Conservation (phyloP, 2,113 vertebrate genomes). For the Aythya baeri region DNA sequence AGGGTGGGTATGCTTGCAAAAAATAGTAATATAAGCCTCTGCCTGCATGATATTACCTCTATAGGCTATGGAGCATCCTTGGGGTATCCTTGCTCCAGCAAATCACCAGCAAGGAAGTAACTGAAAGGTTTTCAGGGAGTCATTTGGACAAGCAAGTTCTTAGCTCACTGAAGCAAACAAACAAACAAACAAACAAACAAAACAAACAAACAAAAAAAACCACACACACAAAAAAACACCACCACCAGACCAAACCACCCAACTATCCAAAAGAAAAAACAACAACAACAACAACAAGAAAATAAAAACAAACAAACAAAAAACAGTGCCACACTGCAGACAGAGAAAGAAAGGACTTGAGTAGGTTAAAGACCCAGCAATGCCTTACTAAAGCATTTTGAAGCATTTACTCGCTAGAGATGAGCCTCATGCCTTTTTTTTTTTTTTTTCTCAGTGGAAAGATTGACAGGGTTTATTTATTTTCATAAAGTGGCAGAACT, state of each 20-base stretch:
- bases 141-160: not conserved
- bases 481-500: not conserved
- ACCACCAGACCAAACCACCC: not conserved
- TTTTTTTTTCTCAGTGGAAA: not conserved
- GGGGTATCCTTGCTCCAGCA: not conserved
- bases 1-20: not conserved
- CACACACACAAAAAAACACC: not conserved
- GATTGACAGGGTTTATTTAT: not conserved
- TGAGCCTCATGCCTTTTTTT: not conserved
- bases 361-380: not conserved
- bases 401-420: not conserved
- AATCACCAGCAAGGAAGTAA: not conserved
- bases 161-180: not conserved
- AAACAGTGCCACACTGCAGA: not conserved
- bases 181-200: too few species aligned
- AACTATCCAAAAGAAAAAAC: not conserved
- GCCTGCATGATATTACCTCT: not conserved
- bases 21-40: not conserved
- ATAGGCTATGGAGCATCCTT: not conserved
- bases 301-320: not conserved
- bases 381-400: not conserved
- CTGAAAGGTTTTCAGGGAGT: not conserved
- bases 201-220: too few species aligned
- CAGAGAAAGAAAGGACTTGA: not conserved
- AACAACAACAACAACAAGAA: not conserved